Conservation (phyloP, 2,797 vertebrate genomes). For the Lepus townsendii region DNA sequence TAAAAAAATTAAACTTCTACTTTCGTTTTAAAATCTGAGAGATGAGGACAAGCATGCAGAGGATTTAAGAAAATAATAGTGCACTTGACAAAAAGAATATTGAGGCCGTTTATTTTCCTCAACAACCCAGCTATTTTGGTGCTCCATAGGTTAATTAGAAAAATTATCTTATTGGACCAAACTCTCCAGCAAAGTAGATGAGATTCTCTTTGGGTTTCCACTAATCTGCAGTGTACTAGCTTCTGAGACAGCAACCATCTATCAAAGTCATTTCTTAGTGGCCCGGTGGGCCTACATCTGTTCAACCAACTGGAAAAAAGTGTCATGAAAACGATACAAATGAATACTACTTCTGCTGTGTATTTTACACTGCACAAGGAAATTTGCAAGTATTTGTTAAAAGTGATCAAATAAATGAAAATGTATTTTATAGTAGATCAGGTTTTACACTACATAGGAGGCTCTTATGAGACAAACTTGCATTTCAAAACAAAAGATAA, state of each 20-base stretch:
- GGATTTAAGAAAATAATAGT: slow-evolving; percentile 45
- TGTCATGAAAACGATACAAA: slow-evolving; percentile 88
- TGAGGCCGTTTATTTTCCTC: slow-evolving; percentile 88
- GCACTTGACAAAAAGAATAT: slow-evolving; percentile 84
- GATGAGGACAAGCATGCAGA: slow-evolving; percentile 64
- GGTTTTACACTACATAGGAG: slow-evolving; percentile 32
- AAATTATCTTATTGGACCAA: slow-evolving; percentile 94
- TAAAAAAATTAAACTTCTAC: slow-evolving; percentile 66
- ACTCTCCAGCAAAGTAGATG: slow-evolving; percentile 89
- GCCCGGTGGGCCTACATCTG: slow-evolving; percentile 89
- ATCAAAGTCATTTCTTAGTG: slow-evolving; percentile 91
- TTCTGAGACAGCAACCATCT: slow-evolving; percentile 91
- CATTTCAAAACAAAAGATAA: slow-evolving; percentile 61
- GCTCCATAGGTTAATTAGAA: slow-evolving; percentile 96
- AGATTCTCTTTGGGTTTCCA: slow-evolving; percentile 90
- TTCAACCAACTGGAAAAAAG: slow-evolving; percentile 91
- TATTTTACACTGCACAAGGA: slow-evolving; percentile 76
- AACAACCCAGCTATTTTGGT: slow-evolving; percentile 86
- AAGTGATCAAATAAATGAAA: slow-evolving; percentile 69
- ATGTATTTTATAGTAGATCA: slow-evolving; percentile 18
- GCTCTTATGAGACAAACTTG: slow-evolving; percentile 16
- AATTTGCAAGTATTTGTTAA: slow-evolving; percentile 66
- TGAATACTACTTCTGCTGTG: slow-evolving; percentile 82
- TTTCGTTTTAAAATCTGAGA: slow-evolving; percentile 75
- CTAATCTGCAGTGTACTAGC: slow-evolving; percentile 91